phyloP scores from a whole-genome alignment of 2,797 vertebrate species.

The Centroberyx gerrardi region DNA sequence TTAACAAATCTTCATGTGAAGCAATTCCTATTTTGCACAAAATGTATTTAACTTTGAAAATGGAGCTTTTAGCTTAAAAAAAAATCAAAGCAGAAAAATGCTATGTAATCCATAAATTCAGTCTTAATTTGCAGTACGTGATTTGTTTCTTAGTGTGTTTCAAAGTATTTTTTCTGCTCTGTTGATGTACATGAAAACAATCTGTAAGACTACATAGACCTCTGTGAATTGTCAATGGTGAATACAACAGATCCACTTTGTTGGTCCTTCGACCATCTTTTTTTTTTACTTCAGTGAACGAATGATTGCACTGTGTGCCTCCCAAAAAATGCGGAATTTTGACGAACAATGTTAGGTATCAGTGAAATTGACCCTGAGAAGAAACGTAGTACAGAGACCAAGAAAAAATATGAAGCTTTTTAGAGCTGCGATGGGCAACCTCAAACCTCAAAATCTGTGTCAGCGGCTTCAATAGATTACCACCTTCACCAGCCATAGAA shows the following conservation, averaged over 20 bases:
- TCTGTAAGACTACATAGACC: conserved; percentile 29
- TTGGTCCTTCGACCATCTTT: conserved; percentile 36
- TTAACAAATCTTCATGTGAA: conserved; percentile 56
- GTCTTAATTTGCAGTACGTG: conserved; percentile 57
- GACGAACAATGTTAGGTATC: conserved; percentile 32
- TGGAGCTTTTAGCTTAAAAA: conserved; percentile 34
- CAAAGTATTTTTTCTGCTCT: background rate
- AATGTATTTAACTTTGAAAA: conserved; percentile 64
- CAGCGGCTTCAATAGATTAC: conserved; percentile 35
- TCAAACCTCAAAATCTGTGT: conserved; percentile 60
- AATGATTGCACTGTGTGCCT: conserved; percentile 65
- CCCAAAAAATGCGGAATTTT: conserved; percentile 34
- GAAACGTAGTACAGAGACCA: conserved; percentile 56
- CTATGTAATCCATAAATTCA: conserved; percentile 27
- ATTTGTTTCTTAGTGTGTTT: conserved; percentile 33
- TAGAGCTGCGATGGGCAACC: conserved; percentile 40
- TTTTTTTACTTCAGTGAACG: conserved; percentile 33
- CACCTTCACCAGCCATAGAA: conserved; percentile 59
- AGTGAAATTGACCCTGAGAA: conserved; percentile 41
- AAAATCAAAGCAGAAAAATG: conserved; percentile 35
- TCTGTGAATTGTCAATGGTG: conserved; percentile 31
- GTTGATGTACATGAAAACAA: conserved; percentile 3
- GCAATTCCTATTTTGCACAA: conserved; percentile 77
- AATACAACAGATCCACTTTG: conserved; percentile 41
- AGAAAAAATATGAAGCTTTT: conserved; percentile 30